These are phyloP conservation scores for Acromyrmex echinatior DNA, from an alignment of 1,140 invertebrate genomes.

Conservation along the genomic window DNA sequence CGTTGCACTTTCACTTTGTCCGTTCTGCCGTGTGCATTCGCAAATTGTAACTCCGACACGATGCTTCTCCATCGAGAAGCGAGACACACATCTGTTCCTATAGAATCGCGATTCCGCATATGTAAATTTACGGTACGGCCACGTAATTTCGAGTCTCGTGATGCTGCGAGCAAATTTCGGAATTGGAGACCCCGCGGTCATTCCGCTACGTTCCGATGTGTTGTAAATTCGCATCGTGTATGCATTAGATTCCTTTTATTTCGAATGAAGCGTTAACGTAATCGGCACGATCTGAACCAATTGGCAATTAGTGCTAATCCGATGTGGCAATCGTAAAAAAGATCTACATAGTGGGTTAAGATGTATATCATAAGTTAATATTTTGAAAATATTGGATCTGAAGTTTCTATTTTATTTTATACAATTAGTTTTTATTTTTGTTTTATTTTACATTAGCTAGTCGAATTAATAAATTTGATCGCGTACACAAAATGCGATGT, in stretches of 20 bases:
- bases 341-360: not conserved
- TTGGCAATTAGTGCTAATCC: not conserved
- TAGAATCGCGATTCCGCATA: not conserved
- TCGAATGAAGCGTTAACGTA: not conserved
- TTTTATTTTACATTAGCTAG: not conserved
- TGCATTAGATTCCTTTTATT: conserved; percentile 35
- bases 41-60: conserved; percentile 74
- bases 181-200: conserved; percentile 17
- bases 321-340: not conserved
- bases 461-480: not conserved
- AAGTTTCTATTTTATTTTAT: not conserved
- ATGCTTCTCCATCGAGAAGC: conserved; percentile 40
- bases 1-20: conserved; percentile 84
- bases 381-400: not conserved
- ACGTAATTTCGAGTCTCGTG: conserved; percentile 13
- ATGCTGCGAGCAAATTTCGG: conserved; percentile 38
- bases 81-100: not conserved
- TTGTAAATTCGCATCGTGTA: conserved; percentile 22
- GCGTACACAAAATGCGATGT: not conserved
- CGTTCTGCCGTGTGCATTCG: conserved; percentile 78
- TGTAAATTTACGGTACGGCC: not conserved
- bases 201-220: not conserved
- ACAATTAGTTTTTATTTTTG: not conserved
- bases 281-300: not conserved
- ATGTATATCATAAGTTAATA: not conserved